Evolutionary conservation across 2,797 vertebrate species (phyloP).

Genomic region (Martes flavigula): DNA sequence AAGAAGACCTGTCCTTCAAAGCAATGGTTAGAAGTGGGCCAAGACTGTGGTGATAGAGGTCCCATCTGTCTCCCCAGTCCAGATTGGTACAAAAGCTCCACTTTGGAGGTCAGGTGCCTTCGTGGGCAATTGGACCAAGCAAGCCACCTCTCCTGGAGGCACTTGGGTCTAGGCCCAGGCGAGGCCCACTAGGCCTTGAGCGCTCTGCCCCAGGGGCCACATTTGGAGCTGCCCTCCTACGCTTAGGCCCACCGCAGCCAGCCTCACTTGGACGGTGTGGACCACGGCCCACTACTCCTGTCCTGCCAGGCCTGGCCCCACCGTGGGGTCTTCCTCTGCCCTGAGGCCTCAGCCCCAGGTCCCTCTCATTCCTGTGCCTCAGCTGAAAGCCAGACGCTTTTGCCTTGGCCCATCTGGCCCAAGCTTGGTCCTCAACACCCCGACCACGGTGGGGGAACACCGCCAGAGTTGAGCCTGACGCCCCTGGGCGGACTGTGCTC

Average conservation of each 20-base stretch:
- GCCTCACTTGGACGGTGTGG: accelerated
- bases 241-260: accelerated
- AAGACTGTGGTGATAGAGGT: neutral
- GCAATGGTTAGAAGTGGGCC: neutral
- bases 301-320: neutral
- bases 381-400: neutral
- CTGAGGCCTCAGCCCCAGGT: neutral
- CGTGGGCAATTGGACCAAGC: neutral
- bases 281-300: accelerated
- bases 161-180: accelerated
- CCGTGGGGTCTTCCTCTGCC: neutral
- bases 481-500: neutral
- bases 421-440: neutral
- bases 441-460: neutral
- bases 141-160: neutral
- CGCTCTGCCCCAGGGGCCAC: neutral
- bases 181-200: neutral
- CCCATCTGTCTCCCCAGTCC: neutral
- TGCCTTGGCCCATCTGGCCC: constrained; percentile 20
- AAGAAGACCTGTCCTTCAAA: neutral
- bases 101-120: neutral
- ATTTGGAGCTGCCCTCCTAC: accelerated
- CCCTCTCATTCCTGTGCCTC: neutral
- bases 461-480: neutral
- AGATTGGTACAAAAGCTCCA: neutral